Base-by-base conservation (phyloP, 2,888 invertebrate species). In the Girardia tigrina region DNA sequence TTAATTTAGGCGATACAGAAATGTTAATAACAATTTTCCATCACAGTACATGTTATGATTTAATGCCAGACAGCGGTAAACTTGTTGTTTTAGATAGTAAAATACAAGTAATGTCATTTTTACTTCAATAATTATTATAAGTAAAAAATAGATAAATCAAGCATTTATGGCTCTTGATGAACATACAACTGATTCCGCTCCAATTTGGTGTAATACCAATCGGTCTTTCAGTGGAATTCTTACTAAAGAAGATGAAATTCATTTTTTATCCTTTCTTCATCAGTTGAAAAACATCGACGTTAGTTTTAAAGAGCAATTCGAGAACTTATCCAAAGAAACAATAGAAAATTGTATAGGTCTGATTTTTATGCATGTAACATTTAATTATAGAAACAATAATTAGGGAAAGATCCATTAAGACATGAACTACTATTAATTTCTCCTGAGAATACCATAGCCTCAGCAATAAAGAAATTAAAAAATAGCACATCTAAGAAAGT, bases 41-140 rank as follows among this genome's bases (percentile, higher is more conserved):
- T n/a, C 56, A 56, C n/a, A 56, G 56, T 56, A 56, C 56, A 20
- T 56, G 56, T 16, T 56, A 56, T 56, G 56, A 56, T 56, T n/a
- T 56, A 16, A 56, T 56, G 56, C 56, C 56, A 6, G 56, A 56
- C n/a, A 56, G 56, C 23, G 56, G 56, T 20, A 56, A 56, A n/a
- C n/a, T 56, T 4, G 56, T 56, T 8, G 56, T 56, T 23, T n/a
- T 56, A n/a, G 56, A 56, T 56, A 56, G 56, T 56, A 56, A 16
- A 56, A 56, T 56, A 56, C 56, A 56, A 56, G 56, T 56, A 56
- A 6, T 12, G 4, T 6, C n/a, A 56, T 56, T 16, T 12, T 2
- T 56, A 8, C 23, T 20, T 56, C n/a, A 2, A 56, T 56, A 20
- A 20, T 8, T 12, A 2, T 8, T 56, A 16, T 56, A 56, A 56